These are phyloP conservation scores for Meghimatium bilineatum DNA, from an alignment of 2,888 invertebrate genomes.

Conservation along the genomic window DNA sequence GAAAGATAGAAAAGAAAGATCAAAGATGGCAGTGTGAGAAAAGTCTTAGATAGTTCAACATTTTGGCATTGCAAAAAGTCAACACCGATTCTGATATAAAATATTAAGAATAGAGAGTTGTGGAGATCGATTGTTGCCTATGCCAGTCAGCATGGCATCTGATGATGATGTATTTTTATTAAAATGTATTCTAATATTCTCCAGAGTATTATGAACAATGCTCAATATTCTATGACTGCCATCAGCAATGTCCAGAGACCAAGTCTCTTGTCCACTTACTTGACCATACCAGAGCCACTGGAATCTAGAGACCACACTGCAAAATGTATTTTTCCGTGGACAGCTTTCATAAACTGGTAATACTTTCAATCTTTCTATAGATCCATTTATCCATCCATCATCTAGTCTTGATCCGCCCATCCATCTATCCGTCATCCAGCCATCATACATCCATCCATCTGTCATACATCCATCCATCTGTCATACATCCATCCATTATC, in stretches of 20 bases:
- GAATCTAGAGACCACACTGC: conserved; percentile 72
- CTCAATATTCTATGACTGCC: conserved; percentile 71
- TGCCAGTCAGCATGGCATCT: no score
- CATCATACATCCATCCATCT: not conserved
- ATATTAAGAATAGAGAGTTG: no score
- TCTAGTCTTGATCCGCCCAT: not conserved
- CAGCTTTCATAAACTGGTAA: conserved; percentile 62
- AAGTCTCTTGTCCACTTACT: conserved; percentile 62
- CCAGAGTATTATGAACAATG: conserved; percentile 73
- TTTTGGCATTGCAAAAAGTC: no score
- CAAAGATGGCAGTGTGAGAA: no score
- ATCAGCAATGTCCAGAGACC: conserved; percentile 72
- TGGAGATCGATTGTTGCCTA: no score
- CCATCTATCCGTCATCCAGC: not conserved
- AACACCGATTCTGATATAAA: no score
- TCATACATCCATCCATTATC: not conserved
- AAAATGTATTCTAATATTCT: conserved; percentile 20
- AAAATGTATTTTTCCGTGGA: conserved; percentile 70
- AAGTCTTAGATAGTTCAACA: no score
- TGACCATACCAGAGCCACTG: conserved; percentile 75
- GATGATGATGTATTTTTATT: no score
- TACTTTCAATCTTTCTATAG: not conserved
- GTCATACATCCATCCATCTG: not conserved
- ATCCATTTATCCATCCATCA: not conserved
- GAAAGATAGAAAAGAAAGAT: no score